Conservation (phyloP, 2,888 invertebrate species). For the Zygaena filipendulae region DNA sequence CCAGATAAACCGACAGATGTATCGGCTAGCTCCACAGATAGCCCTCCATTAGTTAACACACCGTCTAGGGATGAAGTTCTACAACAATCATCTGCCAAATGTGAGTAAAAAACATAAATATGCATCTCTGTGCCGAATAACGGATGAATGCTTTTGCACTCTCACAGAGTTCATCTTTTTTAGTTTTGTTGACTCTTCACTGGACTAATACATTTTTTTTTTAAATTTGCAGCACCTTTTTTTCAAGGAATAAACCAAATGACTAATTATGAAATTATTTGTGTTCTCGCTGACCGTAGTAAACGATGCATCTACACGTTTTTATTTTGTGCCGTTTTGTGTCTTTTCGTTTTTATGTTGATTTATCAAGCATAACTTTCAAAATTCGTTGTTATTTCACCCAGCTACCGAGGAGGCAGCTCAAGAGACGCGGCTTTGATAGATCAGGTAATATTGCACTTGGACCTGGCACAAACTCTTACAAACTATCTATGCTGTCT, state of each 20-base stretch:
- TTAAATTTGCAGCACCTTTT: conserved; percentile 39
- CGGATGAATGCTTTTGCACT: conserved; percentile 43
- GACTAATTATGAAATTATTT: no score
- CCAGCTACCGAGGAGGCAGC: conserved; percentile 70
- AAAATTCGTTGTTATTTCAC: conserved; percentile 67
- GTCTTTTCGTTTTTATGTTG: conserved; percentile 22
- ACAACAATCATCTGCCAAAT: conserved; percentile 42
- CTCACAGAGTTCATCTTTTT: conserved; percentile 61
- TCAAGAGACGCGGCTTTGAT: conserved; percentile 70
- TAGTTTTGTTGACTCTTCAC: conserved; percentile 53
- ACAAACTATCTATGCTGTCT: not conserved
- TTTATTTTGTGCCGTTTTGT: conserved; percentile 10
- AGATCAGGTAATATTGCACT: conserved; percentile 64
- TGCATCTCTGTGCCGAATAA: not conserved
- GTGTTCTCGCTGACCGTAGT: no score
- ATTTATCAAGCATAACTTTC: conserved; percentile 60
- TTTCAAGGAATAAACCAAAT: conserved; percentile 28
- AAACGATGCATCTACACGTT: no score
- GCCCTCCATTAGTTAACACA: conserved; percentile 51
- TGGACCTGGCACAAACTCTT: conserved; percentile 53
- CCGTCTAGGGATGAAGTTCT: conserved; percentile 48
- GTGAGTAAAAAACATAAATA: conserved; percentile 47
- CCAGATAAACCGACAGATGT: conserved; percentile 20
- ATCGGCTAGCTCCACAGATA: conserved; percentile 28
- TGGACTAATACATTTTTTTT: no score